Evolutionary conservation across 2,797 vertebrate species (phyloP).

Genomic region (Enteromius fasciolatus): DNA sequence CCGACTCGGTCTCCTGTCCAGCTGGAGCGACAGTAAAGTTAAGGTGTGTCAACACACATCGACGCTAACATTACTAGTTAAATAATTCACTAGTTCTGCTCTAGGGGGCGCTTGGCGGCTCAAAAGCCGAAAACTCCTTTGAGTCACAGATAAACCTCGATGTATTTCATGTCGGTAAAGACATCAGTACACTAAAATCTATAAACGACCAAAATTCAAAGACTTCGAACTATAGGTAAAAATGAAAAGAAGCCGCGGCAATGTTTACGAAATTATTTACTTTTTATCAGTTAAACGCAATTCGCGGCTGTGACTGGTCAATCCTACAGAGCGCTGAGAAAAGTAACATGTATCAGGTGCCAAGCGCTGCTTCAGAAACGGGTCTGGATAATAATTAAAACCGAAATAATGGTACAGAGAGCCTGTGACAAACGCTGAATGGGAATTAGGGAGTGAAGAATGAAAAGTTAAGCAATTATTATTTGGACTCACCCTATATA

Average conservation of each 20-base stretch:
- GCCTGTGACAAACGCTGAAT: not conserved
- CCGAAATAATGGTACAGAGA: not conserved
- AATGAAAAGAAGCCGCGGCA: not conserved
- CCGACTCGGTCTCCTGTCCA: not conserved
- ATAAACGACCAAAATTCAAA: too few relatives aligned
- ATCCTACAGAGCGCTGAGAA: not conserved
- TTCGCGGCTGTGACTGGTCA: not conserved
- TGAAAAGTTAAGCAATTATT: not conserved
- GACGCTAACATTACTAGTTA: not conserved
- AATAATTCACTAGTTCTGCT: not conserved
- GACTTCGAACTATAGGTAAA: too few relatives aligned
- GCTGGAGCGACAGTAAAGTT: not conserved
- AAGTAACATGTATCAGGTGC: not conserved
- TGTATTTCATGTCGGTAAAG: not conserved
- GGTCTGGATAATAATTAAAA: not conserved
- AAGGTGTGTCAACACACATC: not conserved
- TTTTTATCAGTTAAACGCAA: not conserved
- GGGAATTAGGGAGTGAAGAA: not conserved
- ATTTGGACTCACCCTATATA: not conserved
- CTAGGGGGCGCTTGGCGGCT: conserved; percentile 19
- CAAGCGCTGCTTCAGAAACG: not conserved
- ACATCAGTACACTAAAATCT: not conserved
- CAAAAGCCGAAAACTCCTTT: not conserved
- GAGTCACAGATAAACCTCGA: not conserved
- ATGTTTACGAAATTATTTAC: not conserved